Conservation (phyloP, 2,797 vertebrate species). For the Triplophysa bombifrons region DNA sequence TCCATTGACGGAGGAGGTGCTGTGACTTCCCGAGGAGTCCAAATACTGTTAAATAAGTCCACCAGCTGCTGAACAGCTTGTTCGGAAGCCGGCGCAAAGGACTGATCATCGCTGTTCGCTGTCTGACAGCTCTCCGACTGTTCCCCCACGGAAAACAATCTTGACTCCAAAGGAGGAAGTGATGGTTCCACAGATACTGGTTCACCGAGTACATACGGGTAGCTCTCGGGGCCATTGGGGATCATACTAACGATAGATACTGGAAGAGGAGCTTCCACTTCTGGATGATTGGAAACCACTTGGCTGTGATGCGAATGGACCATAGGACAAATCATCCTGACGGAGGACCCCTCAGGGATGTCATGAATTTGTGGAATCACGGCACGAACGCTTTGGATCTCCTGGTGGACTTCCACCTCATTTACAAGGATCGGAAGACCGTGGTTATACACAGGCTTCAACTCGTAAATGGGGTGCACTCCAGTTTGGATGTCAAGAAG, state of each 20-base stretch:
- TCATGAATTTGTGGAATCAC: constrained; percentile 68
- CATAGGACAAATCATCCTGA: constrained; percentile 65
- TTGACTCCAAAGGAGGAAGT: neutral
- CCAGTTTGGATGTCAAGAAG: constrained; percentile 41
- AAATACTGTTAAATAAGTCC: constrained; percentile 34
- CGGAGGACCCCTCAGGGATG: constrained; percentile 24
- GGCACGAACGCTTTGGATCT: constrained; percentile 49
- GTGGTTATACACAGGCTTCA: constrained; percentile 59
- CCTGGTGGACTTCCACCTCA: constrained; percentile 56
- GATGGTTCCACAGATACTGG: constrained; percentile 43
- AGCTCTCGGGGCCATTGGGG: constrained; percentile 13
- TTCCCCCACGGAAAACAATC: constrained; percentile 16
- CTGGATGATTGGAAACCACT: constrained; percentile 33
- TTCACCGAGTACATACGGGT: constrained; percentile 47
- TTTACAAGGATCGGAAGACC: constrained; percentile 57
- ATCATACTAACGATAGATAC: constrained; percentile 20
- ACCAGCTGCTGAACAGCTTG: constrained; percentile 24
- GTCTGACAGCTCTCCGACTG: constrained; percentile 4
- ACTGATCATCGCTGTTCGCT: constrained; percentile 57
- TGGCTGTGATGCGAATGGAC: constrained; percentile 41
- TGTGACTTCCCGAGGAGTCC: constrained; percentile 24
- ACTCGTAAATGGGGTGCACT: constrained; percentile 60
- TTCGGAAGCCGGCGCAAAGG: neutral
- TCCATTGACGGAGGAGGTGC: constrained; percentile 29
- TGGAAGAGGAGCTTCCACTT: constrained; percentile 13